Conservation (phyloP, 1,140 invertebrate species). For the Coelopa frigida region DNA sequence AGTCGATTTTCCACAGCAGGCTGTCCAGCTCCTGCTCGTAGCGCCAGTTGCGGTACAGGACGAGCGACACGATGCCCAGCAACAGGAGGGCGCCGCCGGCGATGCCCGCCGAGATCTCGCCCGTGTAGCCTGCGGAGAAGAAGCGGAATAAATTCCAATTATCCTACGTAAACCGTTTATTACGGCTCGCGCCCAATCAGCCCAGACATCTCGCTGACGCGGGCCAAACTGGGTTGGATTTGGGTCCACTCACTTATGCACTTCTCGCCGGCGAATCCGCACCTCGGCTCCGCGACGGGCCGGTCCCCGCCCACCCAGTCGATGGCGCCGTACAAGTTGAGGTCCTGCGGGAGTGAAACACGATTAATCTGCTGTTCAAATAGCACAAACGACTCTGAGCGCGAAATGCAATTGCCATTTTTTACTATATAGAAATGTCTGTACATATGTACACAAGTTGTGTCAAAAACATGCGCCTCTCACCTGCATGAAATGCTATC, state of each 20-base stretch:
- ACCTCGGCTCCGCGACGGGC: constrained; percentile 86
- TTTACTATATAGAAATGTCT: not conserved
- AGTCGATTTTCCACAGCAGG: constrained; percentile 92
- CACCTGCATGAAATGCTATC: constrained; percentile 6
- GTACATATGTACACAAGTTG: too few relatives aligned
- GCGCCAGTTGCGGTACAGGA: constrained; percentile 82
- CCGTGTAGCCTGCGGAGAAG: constrained; percentile 59
- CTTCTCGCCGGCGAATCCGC: constrained; percentile 87
- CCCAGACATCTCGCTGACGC: too few relatives aligned
- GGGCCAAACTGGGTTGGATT: too few relatives aligned
- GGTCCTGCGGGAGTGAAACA: constrained; percentile 52
- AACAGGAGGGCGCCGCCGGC: constrained; percentile 66
- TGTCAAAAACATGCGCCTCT: too few relatives aligned
- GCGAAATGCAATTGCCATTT: too few relatives aligned
- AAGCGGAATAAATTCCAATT: too few relatives aligned
- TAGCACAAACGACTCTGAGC: too few relatives aligned
- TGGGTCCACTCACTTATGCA: constrained; percentile 70
- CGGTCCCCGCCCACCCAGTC: constrained; percentile 70
- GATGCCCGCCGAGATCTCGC: constrained; percentile 72
- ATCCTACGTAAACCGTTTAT: too few relatives aligned
- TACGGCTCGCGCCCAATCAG: too few relatives aligned
- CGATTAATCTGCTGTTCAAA: too few relatives aligned
- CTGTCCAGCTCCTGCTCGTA: constrained; percentile 94
- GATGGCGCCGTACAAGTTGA: constrained; percentile 60
- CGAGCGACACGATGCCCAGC: constrained; percentile 58